Percentiles rank a stretch among this genome's conserved stretches.
phyloP scores from a whole-genome alignment of 2,113 vertebrate species.

The Corvus hawaiiensis region DNA sequence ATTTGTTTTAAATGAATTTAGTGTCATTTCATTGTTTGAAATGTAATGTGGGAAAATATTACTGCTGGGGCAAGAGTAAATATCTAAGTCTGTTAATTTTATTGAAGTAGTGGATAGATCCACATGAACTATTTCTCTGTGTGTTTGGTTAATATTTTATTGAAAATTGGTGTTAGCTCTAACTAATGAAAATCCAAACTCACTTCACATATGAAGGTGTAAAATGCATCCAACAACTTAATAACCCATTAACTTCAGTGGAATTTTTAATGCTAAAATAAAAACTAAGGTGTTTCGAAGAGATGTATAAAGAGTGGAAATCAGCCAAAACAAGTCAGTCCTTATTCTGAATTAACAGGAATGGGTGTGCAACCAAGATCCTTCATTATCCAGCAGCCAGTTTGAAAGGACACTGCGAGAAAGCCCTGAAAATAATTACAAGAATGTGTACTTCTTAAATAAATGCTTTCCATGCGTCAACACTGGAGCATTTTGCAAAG shows the following conservation, averaged over 20 bases:
- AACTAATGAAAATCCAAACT: slow-evolving; percentile 71
- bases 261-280: not conserved
- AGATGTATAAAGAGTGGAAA: not conserved
- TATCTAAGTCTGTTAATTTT: slow-evolving; percentile 78
- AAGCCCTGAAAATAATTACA: not conserved
- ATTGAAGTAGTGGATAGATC: slow-evolving; percentile 73
- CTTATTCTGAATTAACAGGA: not conserved
- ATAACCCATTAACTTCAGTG: slow-evolving; percentile 58
- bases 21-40: slow-evolving; percentile 81
- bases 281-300: not conserved
- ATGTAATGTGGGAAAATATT: slow-evolving; percentile 72
- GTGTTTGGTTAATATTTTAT: slow-evolving; percentile 80
- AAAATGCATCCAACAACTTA: slow-evolving; percentile 72
- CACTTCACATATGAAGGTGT: slow-evolving; percentile 53
- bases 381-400: not conserved
- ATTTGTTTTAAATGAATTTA: slow-evolving; percentile 81
- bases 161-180: slow-evolving; percentile 76
- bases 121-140: slow-evolving; percentile 72
- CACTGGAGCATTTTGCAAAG: not conserved
- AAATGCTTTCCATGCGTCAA: not conserved
- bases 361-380: not conserved
- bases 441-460: not conserved
- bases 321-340: accelerated
- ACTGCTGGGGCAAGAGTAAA: slow-evolving; percentile 71
- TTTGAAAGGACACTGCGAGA: not conserved